Evolutionary conservation across 2,797 vertebrate species (phyloP).

Genomic region (Sebastes diploproa): DNA sequence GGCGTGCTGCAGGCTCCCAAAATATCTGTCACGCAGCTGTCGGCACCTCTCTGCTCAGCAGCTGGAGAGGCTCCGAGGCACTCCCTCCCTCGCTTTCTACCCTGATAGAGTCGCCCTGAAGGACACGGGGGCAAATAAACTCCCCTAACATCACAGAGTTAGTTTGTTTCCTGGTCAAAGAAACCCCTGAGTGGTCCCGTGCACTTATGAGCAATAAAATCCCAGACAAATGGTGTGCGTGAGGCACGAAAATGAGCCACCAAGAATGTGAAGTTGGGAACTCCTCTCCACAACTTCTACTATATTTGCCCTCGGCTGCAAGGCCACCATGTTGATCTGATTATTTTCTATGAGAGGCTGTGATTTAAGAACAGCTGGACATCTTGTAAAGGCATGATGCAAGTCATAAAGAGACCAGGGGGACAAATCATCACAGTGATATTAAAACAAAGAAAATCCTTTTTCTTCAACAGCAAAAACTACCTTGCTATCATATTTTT

Average conservation of each 20-base stretch:
- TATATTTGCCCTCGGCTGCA: background rate
- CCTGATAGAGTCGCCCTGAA: constrained; percentile 21
- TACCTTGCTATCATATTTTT: background rate
- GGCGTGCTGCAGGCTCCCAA: constrained; percentile 64
- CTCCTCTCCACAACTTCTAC: background rate
- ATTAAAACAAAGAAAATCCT: background rate
- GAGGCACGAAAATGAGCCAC: constrained; percentile 38
- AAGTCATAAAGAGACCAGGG: background rate
- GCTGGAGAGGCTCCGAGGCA: constrained; percentile 65
- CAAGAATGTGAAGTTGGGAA: constrained; percentile 16
- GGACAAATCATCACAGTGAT: background rate
- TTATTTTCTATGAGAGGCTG: background rate
- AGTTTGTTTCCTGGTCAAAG: constrained; percentile 30
- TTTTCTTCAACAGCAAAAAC: background rate
- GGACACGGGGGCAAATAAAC: constrained; percentile 1
- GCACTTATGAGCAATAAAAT: constrained; percentile 44
- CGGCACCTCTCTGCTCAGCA: constrained; percentile 74
- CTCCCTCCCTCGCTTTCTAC: constrained; percentile 28
- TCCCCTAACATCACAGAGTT: background rate
- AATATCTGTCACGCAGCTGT: constrained; percentile 80
- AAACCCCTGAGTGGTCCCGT: constrained; percentile 18
- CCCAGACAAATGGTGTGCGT: constrained; percentile 39
- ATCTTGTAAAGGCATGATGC: background rate
- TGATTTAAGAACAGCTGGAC: background rate
- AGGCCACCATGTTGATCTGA: background rate